Evolutionary conservation across 2,888 invertebrate genomes (phyloP).

Genomic region (Cremastinae sp.): DNA sequence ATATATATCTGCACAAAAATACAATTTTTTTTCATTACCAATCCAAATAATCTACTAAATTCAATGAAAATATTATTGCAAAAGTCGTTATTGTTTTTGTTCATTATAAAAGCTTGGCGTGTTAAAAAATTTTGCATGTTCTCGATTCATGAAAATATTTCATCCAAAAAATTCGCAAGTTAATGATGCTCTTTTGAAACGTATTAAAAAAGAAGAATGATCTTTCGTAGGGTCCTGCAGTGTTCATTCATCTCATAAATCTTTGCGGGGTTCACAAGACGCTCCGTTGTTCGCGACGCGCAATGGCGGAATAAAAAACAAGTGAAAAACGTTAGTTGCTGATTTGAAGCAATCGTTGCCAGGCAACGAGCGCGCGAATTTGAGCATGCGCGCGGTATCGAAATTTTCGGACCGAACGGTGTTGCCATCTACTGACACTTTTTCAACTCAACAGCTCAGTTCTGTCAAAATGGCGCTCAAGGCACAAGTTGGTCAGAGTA

Average conservation of each 20-base stretch:
- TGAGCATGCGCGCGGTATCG: conserved; percentile 23
- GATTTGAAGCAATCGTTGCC: not conserved
- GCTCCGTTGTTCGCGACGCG: not conserved
- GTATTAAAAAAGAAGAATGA: no score
- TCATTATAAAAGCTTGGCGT: no score
- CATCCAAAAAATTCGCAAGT: no score
- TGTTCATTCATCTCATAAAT: not conserved
- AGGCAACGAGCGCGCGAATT: not conserved
- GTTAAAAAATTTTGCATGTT: no score
- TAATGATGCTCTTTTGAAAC: no score
- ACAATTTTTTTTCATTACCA: no score
- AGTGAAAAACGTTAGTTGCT: not conserved
- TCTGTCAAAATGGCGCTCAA: conserved; percentile 90
- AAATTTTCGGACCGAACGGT: conserved; percentile 15
- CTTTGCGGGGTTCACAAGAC: not conserved
- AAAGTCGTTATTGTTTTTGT: not conserved
- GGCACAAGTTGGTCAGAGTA: conserved; percentile 92
- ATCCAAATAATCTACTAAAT: no score
- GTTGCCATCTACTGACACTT: conserved; percentile 66
- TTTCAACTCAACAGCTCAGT: conserved; percentile 63
- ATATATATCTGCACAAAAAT: no score
- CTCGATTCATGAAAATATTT: no score
- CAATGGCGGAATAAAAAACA: not conserved
- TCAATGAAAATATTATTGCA: no score
- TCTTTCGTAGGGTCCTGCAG: not conserved